Evolutionary conservation across 2,797 vertebrate genomes (phyloP), one percentile per base, ranked within the genome.

Genomic region (Xiphophorus birchmanni): DNA sequence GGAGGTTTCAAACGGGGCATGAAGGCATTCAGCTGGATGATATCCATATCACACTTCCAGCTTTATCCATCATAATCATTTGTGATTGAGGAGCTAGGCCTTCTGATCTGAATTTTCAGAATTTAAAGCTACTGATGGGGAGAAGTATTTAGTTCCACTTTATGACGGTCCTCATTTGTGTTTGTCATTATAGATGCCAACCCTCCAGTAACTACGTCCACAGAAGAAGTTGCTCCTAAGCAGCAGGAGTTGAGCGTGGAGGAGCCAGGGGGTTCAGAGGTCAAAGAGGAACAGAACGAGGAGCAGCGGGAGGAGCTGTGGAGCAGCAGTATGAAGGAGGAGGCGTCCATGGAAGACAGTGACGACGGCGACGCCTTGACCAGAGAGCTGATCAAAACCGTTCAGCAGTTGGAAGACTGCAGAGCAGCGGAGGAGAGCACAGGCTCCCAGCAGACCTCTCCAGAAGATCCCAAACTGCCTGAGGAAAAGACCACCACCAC

Each of bases 371-470:
- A 93, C 3, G 78, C 86, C 7, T 47, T 92, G 48, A 91, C 92
- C 0, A 86, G 87, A 75, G 91, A 88, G n/a, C 89, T 91, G 18
- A 91, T 93, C 54, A 89, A 90, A 85, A 93, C 92, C 18, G 91
- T 91, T 58, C 90, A 91, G 82, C 87, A 93, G 82, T 44, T 91
- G 32, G 91, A 92, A 58, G 65, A 69, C 65, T 42, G 65, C 65
- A 69, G 65, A 26, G 65, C 37, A 2, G 65, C 65, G 5, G 65
- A 69, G 65, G 65, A 69, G 35, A 40, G 65, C 65, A 42, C 18
- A 2, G 37, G 37, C 10, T 5, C 37, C 23, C 65, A 42, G 37
- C 37, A 69, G 10, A 12, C 37, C 5, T 69, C 21, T 42, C 37
- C 21, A 42, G 37, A 69, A 12, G 65, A 69, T 23, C 65, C 65